Conservation (phyloP, 2,888 invertebrate species). For the Nephrocerus scutellatus region DNA sequence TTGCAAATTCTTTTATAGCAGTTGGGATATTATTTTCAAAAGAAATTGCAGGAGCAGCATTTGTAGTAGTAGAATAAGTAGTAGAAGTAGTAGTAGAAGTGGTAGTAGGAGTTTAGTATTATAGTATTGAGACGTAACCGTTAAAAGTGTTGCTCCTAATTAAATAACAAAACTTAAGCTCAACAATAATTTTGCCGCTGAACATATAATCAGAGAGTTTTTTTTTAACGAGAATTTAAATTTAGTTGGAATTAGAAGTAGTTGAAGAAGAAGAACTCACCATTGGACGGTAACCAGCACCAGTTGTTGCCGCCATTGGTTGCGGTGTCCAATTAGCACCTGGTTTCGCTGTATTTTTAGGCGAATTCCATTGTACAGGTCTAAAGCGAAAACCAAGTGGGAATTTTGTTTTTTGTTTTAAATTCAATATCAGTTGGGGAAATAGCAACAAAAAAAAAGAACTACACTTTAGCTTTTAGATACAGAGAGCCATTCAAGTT, state of each 20-base stretch:
- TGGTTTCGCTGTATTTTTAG: slow-evolving; percentile 76
- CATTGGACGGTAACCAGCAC: slow-evolving; percentile 82
- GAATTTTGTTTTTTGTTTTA: slow-evolving; percentile 20
- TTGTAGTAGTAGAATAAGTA: slow-evolving; percentile 13
- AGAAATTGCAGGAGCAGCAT: slow-evolving; percentile 21
- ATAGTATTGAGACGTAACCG: too few relatives aligned
- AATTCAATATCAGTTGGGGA: too few relatives aligned
- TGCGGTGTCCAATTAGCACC: slow-evolving; percentile 78
- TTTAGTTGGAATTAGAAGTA: slow-evolving; percentile 15
- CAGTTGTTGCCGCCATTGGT: slow-evolving; percentile 82
- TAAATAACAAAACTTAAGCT: too few relatives aligned
- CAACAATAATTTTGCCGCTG: too few relatives aligned
- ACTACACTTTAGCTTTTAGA: too few relatives aligned
- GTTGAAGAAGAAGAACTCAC: slow-evolving; percentile 50
- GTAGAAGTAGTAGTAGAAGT: slow-evolving; percentile 8
- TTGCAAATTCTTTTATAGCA: too few relatives aligned
- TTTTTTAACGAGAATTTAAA: slow-evolving; percentile 11
- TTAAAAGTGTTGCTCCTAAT: too few relatives aligned
- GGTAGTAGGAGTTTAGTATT: too few relatives aligned
- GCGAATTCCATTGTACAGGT: slow-evolving; percentile 87
- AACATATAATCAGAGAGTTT: too few relatives aligned
- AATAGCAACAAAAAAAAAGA: too few relatives aligned
- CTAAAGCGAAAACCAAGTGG: too few relatives aligned
- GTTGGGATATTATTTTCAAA: too few relatives aligned
- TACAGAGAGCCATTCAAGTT: background rate